Conservation (phyloP, 37 sponge, comb jelly and placozoan species). For the Cladorhizidae sp. region DNA sequence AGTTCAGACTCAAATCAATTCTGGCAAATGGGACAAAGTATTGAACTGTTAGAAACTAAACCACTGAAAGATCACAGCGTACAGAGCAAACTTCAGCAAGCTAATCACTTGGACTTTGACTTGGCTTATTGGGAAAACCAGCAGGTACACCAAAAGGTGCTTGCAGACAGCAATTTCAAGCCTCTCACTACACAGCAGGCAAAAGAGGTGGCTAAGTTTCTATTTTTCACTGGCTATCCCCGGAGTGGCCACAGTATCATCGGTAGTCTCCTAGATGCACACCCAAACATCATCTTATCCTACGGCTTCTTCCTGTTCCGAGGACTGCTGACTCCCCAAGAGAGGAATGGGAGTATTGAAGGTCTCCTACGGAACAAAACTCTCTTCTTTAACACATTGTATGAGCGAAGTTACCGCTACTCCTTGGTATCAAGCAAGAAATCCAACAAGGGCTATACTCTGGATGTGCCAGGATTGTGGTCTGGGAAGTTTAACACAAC, state of each 20-base stretch:
- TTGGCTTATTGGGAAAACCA: not conserved
- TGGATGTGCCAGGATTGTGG: constrained; percentile 21
- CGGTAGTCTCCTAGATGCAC: constrained; percentile 32
- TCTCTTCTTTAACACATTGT: constrained; percentile 3
- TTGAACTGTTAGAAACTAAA: no score
- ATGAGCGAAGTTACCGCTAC: not conserved
- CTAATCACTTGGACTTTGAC: not conserved
- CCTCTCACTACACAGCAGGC: not conserved
- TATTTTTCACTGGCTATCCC: constrained; percentile 32
- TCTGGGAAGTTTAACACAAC: constrained; percentile 2
- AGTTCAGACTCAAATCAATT: no score
- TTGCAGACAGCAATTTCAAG: constrained; percentile 4
- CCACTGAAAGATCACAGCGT: no score
- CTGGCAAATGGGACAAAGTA: no score
- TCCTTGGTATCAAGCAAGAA: not conserved
- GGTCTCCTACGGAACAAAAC: constrained; percentile 1
- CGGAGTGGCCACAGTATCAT: constrained; percentile 49
- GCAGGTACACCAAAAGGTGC: not conserved
- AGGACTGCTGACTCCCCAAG: not conserved
- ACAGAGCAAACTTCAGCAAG: no score
- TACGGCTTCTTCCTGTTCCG: constrained; percentile 10
- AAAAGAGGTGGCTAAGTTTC: constrained; percentile 2
- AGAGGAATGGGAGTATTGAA: not conserved
- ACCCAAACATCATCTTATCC: constrained; percentile 21
- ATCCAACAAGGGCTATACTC: constrained; percentile 16